Conservation (phyloP, 2,797 vertebrate genomes). For the Enoplosus armatus region DNA sequence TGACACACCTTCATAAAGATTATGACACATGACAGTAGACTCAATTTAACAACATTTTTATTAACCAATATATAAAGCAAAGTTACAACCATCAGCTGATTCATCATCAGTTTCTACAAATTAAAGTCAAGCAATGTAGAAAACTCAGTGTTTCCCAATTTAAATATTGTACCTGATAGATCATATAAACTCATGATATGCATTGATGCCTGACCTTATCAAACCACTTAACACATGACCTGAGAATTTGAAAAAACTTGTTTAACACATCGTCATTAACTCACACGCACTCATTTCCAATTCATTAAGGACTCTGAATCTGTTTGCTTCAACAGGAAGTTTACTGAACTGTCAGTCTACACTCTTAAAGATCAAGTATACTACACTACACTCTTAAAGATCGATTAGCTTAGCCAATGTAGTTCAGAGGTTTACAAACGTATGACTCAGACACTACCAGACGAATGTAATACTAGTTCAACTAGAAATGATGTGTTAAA, state of each 20-base stretch:
- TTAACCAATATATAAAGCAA: conserved; percentile 40
- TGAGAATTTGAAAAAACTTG: conserved; percentile 7
- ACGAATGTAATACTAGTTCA: conserved; percentile 6
- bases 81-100: conserved; percentile 25
- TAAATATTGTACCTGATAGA: conserved; percentile 10
- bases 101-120: conserved; percentile 15
- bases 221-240: background rate
- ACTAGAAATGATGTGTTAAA: background rate
- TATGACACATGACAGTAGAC: conserved; percentile 8
- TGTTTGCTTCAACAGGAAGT: background rate
- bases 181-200: conserved; percentile 4
- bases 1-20: background rate
- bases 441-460: background rate
- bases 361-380: too few species aligned
- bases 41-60: conserved; percentile 52
- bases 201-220: background rate
- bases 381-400: too few species aligned
- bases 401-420: background rate
- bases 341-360: background rate
- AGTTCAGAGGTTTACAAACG: background rate
- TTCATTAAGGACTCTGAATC: background rate
- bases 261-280: background rate
- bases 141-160: background rate
- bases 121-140: conserved; percentile 5
- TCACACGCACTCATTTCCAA: background rate